Evolutionary conservation across 2,888 invertebrate species (phyloP), one percentile per base, ranked within the genome.

Genomic region (Drosophila diplacantha): DNA sequence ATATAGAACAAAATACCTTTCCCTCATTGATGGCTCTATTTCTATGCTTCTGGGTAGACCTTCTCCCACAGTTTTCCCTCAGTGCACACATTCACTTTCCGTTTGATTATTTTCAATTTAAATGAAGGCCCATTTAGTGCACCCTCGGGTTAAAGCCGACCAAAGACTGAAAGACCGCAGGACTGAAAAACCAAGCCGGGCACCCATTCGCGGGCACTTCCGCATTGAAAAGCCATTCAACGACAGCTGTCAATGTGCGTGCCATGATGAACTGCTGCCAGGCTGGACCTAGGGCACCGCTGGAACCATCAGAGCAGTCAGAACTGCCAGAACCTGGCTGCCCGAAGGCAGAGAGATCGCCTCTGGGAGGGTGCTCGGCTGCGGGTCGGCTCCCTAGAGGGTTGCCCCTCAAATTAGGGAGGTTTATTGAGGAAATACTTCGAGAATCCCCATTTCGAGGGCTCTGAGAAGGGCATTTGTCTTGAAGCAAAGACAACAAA

Each of bases 191-290:
- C 52, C 34, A 12, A 51, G 24, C 39, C 47, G 64, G 47, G 62
- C 47, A 47, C 32, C 46, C 41, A 38, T 24, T 59, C 52, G 73
- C 82, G 72, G 80, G 75, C 83, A 57, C 81, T 83, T 81, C 83
- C 81, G 78, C 66, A 61, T 61, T 61, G 74, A 75, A 79, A 79
- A 83, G 75, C 44, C 44, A 44, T 44, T 81, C 79, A 79, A 79
- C 77, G 82, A 84, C 82, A 83, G 82, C 81, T 84, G 84, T 80
- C 84, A 75, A 74, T 83, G 77, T 77, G 77, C 72, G 74, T 78
- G 74, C 81, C 76, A 65, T 72, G 74, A 81, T 81, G 83, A 68
- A 84, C 77, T 76, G 74, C 79, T 61, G 39, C 22, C 37, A 31
- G 44, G 29, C 44, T 18, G 44, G 44, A 44, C 31, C 55, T 60